Evolutionary conservation across 2,888 invertebrate species (phyloP).

Genomic region (Teleiodes luculella): DNA sequence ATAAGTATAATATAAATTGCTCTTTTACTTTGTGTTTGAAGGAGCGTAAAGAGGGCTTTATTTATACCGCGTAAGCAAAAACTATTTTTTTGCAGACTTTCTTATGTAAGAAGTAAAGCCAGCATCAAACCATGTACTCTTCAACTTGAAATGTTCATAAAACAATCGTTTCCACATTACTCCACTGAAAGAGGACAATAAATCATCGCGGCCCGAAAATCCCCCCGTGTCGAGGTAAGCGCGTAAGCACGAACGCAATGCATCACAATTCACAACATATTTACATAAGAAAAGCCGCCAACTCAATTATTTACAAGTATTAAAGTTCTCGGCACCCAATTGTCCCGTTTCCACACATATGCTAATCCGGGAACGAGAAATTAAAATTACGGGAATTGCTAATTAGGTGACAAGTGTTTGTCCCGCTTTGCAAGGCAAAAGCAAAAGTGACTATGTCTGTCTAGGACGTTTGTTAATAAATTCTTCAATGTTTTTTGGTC

Average conservation of each 20-base stretch:
- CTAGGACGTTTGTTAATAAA: background rate
- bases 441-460: background rate
- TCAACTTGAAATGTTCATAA: too few relatives aligned
- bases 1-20: too few relatives aligned
- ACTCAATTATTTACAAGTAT: conserved; percentile 28
- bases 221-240: background rate
- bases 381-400: conserved; percentile 15
- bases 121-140: too few relatives aligned
- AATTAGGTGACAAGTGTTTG: conserved; percentile 6
- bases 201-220: background rate
- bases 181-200: background rate
- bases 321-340: conserved; percentile 21
- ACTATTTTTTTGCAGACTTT: too few relatives aligned
- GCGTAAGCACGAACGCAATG: background rate
- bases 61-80: too few relatives aligned
- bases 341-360: conserved; percentile 11
- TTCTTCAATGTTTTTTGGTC: too few relatives aligned
- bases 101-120: too few relatives aligned
- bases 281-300: conserved; percentile 27
- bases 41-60: too few relatives aligned
- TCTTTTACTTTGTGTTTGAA: too few relatives aligned
- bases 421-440: background rate
- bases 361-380: conserved; percentile 15
- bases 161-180: too few relatives aligned
- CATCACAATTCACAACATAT: conserved; percentile 15